Evolutionary conservation across 1,140 invertebrate genomes (phyloP).

Genomic region (Carposina sasakii): DNA sequence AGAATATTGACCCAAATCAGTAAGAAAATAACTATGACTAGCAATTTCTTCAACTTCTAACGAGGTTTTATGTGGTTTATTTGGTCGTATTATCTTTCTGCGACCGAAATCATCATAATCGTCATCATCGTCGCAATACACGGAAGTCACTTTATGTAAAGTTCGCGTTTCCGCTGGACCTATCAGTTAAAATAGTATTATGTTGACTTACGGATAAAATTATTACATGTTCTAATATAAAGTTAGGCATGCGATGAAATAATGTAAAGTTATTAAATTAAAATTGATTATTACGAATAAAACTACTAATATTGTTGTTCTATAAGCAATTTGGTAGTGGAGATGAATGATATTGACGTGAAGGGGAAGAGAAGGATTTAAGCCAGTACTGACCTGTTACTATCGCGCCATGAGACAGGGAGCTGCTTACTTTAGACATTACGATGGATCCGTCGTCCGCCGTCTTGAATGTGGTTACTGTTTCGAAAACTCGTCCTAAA

Average conservation of each 20-base stretch:
- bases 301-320: too few relatives aligned
- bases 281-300: too few relatives aligned
- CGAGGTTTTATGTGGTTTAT: constrained; percentile 66
- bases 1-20: constrained; percentile 73
- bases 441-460: constrained; percentile 75
- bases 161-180: constrained; percentile 78
- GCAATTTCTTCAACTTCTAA: constrained; percentile 76
- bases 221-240: constrained; percentile 16
- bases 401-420: constrained; percentile 75
- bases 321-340: constrained; percentile 9
- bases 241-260: constrained; percentile 34
- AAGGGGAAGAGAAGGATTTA: constrained; percentile 51
- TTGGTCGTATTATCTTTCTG: constrained; percentile 61
- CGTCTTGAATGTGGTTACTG: constrained; percentile 75
- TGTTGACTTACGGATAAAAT: constrained; percentile 36
- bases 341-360: too few relatives aligned
- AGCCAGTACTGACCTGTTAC: constrained; percentile 74
- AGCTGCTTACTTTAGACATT: constrained; percentile 76
- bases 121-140: constrained; percentile 73
- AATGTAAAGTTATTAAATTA: constrained; percentile 17
- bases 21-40: constrained; percentile 75
- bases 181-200: constrained; percentile 71
- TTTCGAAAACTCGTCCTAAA: constrained; percentile 74
- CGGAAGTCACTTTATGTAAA: constrained; percentile 77
- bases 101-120: constrained; percentile 26